phyloP scores from a whole-genome alignment of 2,797 vertebrate genomes.

The Spondyliosoma cantharus region DNA sequence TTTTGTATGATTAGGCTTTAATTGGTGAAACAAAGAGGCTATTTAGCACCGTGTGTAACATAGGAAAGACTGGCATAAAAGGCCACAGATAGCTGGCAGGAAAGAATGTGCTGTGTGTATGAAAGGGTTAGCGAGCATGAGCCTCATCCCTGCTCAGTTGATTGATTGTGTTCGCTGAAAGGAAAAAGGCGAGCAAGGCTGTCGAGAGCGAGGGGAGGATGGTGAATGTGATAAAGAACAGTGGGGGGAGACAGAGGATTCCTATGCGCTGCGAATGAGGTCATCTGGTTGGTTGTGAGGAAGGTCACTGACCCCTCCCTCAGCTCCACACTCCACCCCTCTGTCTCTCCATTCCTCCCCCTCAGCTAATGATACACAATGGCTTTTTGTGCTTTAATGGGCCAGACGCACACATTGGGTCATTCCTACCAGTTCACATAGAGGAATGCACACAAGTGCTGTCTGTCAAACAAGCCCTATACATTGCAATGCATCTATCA shows the following conservation, averaged over 20 bases:
- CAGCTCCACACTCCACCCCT: conserved; percentile 57
- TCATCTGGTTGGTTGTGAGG: conserved; percentile 78
- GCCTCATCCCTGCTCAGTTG: conserved; percentile 53
- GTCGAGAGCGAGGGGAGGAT: conserved; percentile 45
- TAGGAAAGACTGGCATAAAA: conserved; percentile 55
- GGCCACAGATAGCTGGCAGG: conserved; percentile 54
- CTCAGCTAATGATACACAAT: conserved; percentile 74
- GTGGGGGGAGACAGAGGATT: conserved; percentile 71
- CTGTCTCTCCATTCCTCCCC: conserved; percentile 51
- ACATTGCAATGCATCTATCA: conserved; percentile 18
- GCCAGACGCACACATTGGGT: conserved; percentile 61
- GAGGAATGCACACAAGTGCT: conserved; percentile 41
- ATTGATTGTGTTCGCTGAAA: conserved; percentile 73
- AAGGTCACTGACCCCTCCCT: conserved; percentile 74
- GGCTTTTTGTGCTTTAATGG: conserved; percentile 78
- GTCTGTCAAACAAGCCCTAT: conserved; percentile 47
- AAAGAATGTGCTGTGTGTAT: conserved; percentile 60
- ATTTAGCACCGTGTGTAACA: conserved; percentile 60
- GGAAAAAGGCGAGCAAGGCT: conserved; percentile 58
- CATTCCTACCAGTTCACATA: conserved; percentile 55
- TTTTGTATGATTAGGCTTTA: conserved; percentile 71
- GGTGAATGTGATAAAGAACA: conserved; percentile 68
- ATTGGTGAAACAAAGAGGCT: conserved; percentile 73
- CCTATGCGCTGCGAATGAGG: conserved; percentile 84
- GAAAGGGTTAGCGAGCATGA: conserved; percentile 64